Conservation (phyloP, 2,888 invertebrate genomes). For the Ferrisia virgata region DNA sequence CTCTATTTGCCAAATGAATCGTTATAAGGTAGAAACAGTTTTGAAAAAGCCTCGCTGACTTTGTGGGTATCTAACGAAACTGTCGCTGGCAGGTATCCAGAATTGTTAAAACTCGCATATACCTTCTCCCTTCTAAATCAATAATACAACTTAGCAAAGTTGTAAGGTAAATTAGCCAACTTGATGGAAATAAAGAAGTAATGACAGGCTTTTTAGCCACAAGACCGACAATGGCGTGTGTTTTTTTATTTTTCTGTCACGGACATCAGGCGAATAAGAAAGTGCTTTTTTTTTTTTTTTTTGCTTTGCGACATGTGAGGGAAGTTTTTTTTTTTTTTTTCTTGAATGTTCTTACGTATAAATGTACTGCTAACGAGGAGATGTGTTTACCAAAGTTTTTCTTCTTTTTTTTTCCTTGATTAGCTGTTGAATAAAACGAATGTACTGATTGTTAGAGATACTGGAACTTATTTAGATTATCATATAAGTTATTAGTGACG, state of each 20-base stretch:
- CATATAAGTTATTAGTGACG: too few species aligned
- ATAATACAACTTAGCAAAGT: slow-evolving; percentile 31
- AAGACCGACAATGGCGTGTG: not conserved
- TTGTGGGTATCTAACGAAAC: not conserved
- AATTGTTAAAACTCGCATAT: not conserved
- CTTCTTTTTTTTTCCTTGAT: too few species aligned
- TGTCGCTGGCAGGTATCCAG: slow-evolving; percentile 4
- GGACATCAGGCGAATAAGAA: not conserved
- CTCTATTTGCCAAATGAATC: not conserved
- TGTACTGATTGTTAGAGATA: too few species aligned
- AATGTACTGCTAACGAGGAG: too few species aligned
- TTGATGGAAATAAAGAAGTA: not conserved
- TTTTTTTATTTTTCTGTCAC: not conserved
- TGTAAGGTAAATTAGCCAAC: slow-evolving; percentile 27
- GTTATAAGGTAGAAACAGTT: slow-evolving; percentile 1
- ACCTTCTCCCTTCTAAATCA: not conserved
- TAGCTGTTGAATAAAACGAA: too few species aligned
- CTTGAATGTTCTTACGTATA: too few species aligned
- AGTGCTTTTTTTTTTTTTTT: not conserved
- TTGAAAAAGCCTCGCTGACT: not conserved
- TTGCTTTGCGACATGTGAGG: not conserved
- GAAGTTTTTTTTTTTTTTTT: too few species aligned
- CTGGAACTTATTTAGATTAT: too few species aligned
- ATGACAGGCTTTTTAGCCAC: not conserved
- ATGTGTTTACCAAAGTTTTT: too few species aligned